Percentiles rank a stretch among this genome's conserved stretches.
Evolutionary conservation across 2,888 invertebrate genomes (phyloP).

Genomic region (Mythimna ferrago): DNA sequence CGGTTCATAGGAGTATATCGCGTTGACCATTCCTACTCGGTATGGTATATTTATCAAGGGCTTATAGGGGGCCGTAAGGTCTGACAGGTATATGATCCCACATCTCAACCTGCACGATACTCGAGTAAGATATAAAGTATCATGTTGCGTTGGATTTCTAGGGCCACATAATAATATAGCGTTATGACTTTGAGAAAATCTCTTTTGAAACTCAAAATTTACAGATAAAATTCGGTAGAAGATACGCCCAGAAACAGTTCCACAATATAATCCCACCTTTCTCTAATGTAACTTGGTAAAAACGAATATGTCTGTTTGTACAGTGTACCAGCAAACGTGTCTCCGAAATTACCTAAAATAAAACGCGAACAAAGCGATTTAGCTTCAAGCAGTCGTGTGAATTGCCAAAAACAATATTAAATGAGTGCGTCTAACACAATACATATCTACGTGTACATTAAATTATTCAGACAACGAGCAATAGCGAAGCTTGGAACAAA

Average conservation of each 20-base stretch:
- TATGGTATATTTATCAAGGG: conserved; percentile 62
- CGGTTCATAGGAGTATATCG: neutral
- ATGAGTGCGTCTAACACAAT: conserved; percentile 46
- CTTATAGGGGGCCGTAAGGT: conserved; percentile 51
- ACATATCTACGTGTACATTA: conserved; percentile 60
- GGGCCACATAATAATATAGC: conserved; percentile 1
- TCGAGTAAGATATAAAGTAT: conserved; percentile 23
- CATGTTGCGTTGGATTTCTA: conserved; percentile 13
- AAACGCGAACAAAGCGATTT: conserved; percentile 31
- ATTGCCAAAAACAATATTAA: conserved; percentile 54
- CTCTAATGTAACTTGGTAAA: neutral
- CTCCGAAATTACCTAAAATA: conserved; percentile 20
- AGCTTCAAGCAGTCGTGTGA: conserved; percentile 36
- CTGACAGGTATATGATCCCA: conserved; percentile 57
- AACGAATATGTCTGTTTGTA: neutral
- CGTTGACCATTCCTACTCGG: conserved; percentile 28
- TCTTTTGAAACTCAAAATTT: too few relatives aligned
- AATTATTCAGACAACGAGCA: conserved; percentile 72
- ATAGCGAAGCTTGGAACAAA: conserved; percentile 59
- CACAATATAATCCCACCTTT: neutral
- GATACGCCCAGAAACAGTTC: neutral
- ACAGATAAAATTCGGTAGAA: too few relatives aligned
- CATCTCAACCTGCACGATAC: conserved; percentile 22
- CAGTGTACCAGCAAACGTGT: neutral
- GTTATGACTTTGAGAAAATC: conserved; percentile 2